A percentile compares a stretch with the other conserved stretches of the same genome.
Conservation (phyloP, 2,797 vertebrate species). For the Sparidentex hasta region DNA sequence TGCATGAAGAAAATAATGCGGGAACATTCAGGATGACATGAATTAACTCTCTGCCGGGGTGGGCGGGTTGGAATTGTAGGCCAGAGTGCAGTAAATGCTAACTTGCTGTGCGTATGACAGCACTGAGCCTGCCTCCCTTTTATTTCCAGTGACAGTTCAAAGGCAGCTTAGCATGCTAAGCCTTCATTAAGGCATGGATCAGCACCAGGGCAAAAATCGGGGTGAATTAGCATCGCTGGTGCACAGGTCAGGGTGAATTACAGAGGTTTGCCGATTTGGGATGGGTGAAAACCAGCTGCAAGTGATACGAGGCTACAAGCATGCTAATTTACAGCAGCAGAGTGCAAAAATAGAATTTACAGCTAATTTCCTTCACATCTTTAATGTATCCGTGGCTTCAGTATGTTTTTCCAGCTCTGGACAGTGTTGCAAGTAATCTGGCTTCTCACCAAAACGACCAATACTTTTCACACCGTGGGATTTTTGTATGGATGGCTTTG, state of each 20-base stretch:
- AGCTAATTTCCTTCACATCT: neutral
- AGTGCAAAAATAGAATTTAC: neutral
- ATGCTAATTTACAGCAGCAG: neutral
- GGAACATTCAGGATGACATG: slow-evolving; percentile 48
- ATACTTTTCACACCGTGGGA: neutral
- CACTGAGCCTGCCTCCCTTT: slow-evolving; percentile 58
- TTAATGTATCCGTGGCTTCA: neutral
- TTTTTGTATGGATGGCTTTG: neutral
- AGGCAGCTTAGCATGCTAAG: slow-evolving; percentile 72
- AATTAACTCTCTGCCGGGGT: slow-evolving; percentile 53
- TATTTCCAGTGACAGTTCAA: slow-evolving; percentile 82
- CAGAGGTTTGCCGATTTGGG: slow-evolving; percentile 32
- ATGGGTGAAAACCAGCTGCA: slow-evolving; percentile 28
- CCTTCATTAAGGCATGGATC: slow-evolving; percentile 79
- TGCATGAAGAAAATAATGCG: slow-evolving; percentile 18
- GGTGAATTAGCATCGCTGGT: slow-evolving; percentile 64
- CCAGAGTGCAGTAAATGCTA: slow-evolving; percentile 61
- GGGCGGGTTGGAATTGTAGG: slow-evolving; percentile 55
- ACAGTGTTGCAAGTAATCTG: neutral
- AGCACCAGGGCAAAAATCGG: slow-evolving; percentile 65
- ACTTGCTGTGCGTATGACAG: slow-evolving; percentile 58
- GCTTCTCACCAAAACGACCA: neutral
- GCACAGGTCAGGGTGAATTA: slow-evolving; percentile 42
- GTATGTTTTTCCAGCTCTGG: neutral
- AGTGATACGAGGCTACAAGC: neutral